Conservation (phyloP, 92 coral and sea anemone species). For the Siderastrea radians region DNA sequence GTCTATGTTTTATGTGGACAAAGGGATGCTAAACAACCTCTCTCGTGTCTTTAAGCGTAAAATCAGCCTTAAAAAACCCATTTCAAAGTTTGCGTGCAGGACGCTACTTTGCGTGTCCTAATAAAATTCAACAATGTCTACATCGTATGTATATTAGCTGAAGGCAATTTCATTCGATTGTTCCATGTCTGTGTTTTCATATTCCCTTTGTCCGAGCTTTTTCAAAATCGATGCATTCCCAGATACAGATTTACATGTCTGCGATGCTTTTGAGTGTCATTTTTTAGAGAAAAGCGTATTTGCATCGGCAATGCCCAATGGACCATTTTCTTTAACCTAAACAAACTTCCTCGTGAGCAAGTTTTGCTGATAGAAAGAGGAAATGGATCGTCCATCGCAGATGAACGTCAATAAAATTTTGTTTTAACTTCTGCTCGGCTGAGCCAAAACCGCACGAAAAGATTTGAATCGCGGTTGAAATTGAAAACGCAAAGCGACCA, state of each 20-base stretch:
- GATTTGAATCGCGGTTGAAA: background rate
- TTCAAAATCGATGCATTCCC: conserved; percentile 38
- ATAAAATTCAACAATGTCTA: conserved; percentile 87
- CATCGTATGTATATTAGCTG: conserved; percentile 84
- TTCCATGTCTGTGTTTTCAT: conserved; percentile 76
- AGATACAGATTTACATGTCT: background rate
- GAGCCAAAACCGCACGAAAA: conserved; percentile 7
- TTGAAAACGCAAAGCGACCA: no score
- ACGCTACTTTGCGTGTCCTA: conserved; percentile 73
- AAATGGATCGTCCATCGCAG: conserved; percentile 41
- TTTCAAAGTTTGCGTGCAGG: conserved; percentile 73
- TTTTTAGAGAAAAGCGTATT: background rate
- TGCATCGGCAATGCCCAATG: background rate
- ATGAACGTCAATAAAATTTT: conserved; percentile 13
- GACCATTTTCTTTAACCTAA: background rate
- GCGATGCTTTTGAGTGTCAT: background rate
- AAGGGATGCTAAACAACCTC: conserved; percentile 3
- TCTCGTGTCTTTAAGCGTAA: conserved; percentile 4
- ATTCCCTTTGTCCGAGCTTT: conserved; percentile 69
- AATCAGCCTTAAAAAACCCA: background rate
- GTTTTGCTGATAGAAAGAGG: conserved; percentile 37
- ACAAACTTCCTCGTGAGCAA: conserved; percentile 25
- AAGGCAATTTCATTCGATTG: conserved; percentile 80
- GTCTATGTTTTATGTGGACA: conserved; percentile 19
- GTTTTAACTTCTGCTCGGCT: background rate